A percentile compares a stretch with the other conserved stretches of the same genome.
Evolutionary conservation across 1,140 invertebrate species (phyloP).

Genomic region (Lysiphlebus fabarum): DNA sequence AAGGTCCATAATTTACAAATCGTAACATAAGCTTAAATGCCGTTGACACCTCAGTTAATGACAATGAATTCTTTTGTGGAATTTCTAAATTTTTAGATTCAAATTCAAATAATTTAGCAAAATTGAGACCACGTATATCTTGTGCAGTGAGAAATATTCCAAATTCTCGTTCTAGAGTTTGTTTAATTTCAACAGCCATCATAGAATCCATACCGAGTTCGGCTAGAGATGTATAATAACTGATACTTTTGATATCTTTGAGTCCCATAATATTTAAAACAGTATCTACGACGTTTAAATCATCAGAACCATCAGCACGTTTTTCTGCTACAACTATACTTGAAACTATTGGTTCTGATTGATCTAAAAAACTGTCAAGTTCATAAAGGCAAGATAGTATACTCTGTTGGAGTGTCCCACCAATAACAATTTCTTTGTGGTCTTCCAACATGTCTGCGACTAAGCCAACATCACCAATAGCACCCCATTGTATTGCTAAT

Average conservation of each 20-base stretch:
- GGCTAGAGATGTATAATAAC: slow-evolving; percentile 63
- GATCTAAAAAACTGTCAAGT: slow-evolving; percentile 61
- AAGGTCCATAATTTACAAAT: slow-evolving; percentile 31
- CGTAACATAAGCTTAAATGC: slow-evolving; percentile 44
- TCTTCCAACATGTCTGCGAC: slow-evolving; percentile 66
- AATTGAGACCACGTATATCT: slow-evolving; percentile 64
- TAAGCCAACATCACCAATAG: slow-evolving; percentile 59
- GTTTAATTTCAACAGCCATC: slow-evolving; percentile 80
- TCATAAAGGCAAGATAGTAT: slow-evolving; percentile 62
- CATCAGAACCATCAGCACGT: slow-evolving; percentile 35
- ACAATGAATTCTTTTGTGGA: slow-evolving; percentile 22
- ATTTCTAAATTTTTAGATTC: slow-evolving; percentile 30
- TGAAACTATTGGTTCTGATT: slow-evolving; percentile 59
- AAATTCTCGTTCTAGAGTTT: slow-evolving; percentile 71
- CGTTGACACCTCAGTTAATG: slow-evolving; percentile 19
- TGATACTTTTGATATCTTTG: slow-evolving; percentile 58
- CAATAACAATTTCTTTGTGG: slow-evolving; percentile 59
- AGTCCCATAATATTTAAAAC: slow-evolving; percentile 55
- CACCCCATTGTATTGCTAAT: slow-evolving; percentile 62
- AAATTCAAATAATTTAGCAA: slow-evolving; percentile 58
- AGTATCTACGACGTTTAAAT: slow-evolving; percentile 49
- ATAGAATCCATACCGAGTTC: slow-evolving; percentile 81
- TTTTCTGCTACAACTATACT: slow-evolving; percentile 65
- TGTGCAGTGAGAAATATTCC: slow-evolving; percentile 67
- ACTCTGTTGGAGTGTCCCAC: slow-evolving; percentile 67